Base-by-base conservation (phyloP, 2,888 invertebrate species). In the Augochlorella aurata region DNA sequence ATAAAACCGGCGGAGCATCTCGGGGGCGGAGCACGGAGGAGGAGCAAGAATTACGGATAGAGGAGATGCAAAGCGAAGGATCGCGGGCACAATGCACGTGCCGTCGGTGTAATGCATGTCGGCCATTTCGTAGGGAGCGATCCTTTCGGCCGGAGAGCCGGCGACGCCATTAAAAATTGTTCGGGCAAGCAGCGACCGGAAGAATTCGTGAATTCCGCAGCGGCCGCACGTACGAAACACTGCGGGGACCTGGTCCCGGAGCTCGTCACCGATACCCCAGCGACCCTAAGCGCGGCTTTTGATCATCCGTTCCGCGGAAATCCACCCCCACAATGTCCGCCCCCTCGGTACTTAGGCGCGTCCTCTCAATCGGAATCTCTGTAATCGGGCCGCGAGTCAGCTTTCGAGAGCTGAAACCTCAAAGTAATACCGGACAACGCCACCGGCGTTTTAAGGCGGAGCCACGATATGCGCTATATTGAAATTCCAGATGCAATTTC, bases 401-500 rank as follows among this genome's bases (percentile, higher is more conserved):
- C 81, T 82, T 68, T 29, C 74, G 73, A 14, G 61, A 72, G 54
- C 63, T 50, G 66, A 50, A 77, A 75, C 83, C 83, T 77, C 87
- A 87, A 87, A 87, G 89, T 89, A 89, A 87, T 89, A 87, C 80
- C 85, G 83, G 84, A 81, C 85, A 83, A 50, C 77, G 81, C 89
- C 76, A 38, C 68, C 68, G 87, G 87, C 87, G 82, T 79, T 89
- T 84, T 72, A 84, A 86, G 82, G 83, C 79, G 79, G 81, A 87
- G 75, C 82, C 83, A 85, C 82, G 89, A 89, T 87, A 87, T 75
- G 83, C 79, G 83, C 83, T 80, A 85, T 90, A 90, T 89, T 89
- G 89, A 89, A 90, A 89, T 89, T 90, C 85, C 75, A 82, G 74
- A 87, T 87, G 85, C 89, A 90, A 89, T 90, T 89, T 89, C 79